These are phyloP conservation scores for Malurus melanocephalus DNA, from an alignment of 2,113 vertebrate genomes.

Conservation along the genomic window DNA sequence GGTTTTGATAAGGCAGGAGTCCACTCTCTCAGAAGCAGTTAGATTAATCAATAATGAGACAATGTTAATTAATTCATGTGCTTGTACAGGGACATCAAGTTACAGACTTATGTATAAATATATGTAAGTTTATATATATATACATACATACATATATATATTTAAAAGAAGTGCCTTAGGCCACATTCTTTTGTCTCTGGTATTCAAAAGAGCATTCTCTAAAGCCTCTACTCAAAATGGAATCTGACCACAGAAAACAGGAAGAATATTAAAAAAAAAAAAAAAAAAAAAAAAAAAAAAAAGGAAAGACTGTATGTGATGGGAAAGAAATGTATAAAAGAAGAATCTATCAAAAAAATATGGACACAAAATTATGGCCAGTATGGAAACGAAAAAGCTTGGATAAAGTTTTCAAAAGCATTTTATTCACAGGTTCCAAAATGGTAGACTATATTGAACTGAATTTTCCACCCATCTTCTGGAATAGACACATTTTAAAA, in stretches of 20 bases:
- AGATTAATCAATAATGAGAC: neutral
- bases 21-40: neutral
- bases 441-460: neutral
- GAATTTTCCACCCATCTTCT: neutral
- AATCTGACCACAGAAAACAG: neutral
- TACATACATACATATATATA: too few species aligned
- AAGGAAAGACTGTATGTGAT: neutral
- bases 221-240: neutral
- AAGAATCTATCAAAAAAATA: neutral
- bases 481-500: neutral
- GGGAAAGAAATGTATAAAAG: neutral
- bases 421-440: neutral
- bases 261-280: neutral
- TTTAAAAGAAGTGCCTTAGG: neutral
- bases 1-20: neutral
- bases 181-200: neutral
- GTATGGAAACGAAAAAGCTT: neutral
- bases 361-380: accelerated
- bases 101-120: neutral
- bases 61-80: neutral
- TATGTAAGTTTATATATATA: accelerated
- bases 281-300: neutral
- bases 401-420: neutral
- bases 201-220: neutral
- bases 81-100: neutral